phyloP scores from a whole-genome alignment of 2,797 vertebrate species.

The Psittacula derbiana region DNA sequence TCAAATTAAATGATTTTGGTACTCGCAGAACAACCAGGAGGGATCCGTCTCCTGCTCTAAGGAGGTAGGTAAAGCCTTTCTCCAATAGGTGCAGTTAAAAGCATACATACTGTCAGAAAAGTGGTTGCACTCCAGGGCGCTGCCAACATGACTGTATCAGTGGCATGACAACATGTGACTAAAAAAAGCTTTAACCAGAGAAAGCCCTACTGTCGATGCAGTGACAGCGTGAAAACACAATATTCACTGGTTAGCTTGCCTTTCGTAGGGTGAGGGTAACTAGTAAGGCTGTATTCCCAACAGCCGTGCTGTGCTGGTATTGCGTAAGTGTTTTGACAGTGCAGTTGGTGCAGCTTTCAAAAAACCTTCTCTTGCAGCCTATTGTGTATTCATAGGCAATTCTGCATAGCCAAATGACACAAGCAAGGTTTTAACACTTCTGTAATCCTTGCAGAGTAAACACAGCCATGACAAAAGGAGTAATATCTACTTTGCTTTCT shows the following conservation, averaged over 20 bases:
- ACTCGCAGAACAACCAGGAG: not conserved
- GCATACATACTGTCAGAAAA: not conserved
- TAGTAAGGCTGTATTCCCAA: not conserved
- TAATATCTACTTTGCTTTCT: not conserved
- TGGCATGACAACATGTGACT: not conserved
- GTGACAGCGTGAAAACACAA: not conserved
- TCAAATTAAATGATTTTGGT: not conserved
- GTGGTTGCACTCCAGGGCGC: slow-evolving; percentile 1
- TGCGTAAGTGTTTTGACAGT: not conserved
- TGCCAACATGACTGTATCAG: not conserved
- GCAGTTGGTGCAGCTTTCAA: not conserved
- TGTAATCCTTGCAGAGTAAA: not conserved
- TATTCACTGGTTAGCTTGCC: not conserved
- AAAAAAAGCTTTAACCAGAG: not conserved
- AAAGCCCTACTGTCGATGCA: not conserved
- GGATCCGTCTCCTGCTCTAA: not conserved
- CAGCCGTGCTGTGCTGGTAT: slow-evolving; percentile 27
- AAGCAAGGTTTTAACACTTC: not conserved
- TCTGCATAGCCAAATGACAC: not conserved
- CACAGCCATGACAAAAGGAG: not conserved
- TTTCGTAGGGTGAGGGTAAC: not conserved
- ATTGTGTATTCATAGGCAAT: not conserved
- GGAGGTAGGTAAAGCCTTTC: not conserved
- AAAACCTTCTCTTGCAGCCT: not conserved
- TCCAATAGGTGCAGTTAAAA: not conserved